A percentile compares a stretch with the other conserved stretches of the same genome.
phyloP scores from a whole-genome alignment of 64 coral and sea anemone species.

The Cladopsammia gracilis region DNA sequence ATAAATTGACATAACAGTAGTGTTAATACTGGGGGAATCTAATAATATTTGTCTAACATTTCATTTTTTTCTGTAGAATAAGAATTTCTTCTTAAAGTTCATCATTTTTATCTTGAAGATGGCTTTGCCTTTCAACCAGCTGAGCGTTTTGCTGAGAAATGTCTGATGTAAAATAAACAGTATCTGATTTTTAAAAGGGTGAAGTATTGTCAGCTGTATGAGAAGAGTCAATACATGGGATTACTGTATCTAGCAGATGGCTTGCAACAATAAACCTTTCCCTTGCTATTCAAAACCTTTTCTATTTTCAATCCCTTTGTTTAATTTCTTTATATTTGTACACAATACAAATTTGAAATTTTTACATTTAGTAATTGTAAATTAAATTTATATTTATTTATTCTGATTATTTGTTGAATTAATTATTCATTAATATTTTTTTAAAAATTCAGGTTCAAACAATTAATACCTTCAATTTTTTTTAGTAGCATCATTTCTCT shows the following conservation, averaged over 20 bases:
- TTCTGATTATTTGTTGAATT: too few relatives aligned
- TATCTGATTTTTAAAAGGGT: neutral
- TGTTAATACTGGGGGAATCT: neutral
- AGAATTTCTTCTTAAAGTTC: neutral
- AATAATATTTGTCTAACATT: neutral
- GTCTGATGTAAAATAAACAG: neutral
- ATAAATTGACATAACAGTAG: neutral
- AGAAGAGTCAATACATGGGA: too few relatives aligned
- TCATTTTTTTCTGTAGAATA: neutral
- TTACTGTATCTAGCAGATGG: too few relatives aligned
- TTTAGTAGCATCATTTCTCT: neutral
- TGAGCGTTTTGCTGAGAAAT: conserved; percentile 1
- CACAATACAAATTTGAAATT: too few relatives aligned
- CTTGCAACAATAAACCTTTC: too few relatives aligned
- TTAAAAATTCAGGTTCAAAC: too few relatives aligned
- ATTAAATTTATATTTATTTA: too few relatives aligned
- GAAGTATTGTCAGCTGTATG: neutral
- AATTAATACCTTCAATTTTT: neutral
- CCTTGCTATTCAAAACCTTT: neutral
- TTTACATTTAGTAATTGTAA: too few relatives aligned
- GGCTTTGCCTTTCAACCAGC: neutral
- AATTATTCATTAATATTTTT: too few relatives aligned
- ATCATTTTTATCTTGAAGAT: neutral
- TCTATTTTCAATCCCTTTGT: neutral
- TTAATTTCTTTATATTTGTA: too few relatives aligned